Conservation (phyloP, 2,797 vertebrate genomes). For the Sus cebifrons region DNA sequence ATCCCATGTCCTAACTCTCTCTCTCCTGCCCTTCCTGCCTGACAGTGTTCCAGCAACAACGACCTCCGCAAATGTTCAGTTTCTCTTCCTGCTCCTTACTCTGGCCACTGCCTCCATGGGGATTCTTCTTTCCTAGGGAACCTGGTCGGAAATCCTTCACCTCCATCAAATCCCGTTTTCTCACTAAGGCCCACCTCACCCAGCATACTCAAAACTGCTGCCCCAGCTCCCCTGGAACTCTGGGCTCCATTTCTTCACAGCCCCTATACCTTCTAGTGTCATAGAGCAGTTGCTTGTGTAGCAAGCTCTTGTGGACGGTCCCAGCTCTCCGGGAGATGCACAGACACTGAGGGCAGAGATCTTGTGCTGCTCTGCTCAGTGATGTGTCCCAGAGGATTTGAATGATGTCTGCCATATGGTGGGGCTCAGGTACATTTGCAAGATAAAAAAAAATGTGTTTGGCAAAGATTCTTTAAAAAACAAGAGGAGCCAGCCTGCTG, state of each 20-base stretch:
- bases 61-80: accelerated
- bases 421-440: neutral
- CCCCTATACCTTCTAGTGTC: accelerated
- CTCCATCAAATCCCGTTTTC: neutral
- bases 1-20: accelerated
- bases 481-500: neutral
- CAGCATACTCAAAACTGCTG: neutral
- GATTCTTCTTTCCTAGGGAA: neutral
- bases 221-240: accelerated
- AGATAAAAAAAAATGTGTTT: neutral
- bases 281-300: accelerated
- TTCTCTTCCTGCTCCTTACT: accelerated
- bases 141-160: neutral
- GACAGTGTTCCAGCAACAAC: accelerated
- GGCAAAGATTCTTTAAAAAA: neutral
- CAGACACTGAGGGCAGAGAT: neutral
- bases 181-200: neutral
- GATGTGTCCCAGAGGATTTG: neutral
- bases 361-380: neutral
- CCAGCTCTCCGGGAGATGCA: neutral
- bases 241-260: accelerated
- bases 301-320: accelerated
- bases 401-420: accelerated
- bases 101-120: neutral
- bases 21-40: neutral